Percentiles rank a stretch among this genome's conserved stretches.
These are phyloP conservation scores for Caenorhabditis sinica DNA, from an alignment of 2,888 invertebrate genomes.

Conservation along the genomic window DNA sequence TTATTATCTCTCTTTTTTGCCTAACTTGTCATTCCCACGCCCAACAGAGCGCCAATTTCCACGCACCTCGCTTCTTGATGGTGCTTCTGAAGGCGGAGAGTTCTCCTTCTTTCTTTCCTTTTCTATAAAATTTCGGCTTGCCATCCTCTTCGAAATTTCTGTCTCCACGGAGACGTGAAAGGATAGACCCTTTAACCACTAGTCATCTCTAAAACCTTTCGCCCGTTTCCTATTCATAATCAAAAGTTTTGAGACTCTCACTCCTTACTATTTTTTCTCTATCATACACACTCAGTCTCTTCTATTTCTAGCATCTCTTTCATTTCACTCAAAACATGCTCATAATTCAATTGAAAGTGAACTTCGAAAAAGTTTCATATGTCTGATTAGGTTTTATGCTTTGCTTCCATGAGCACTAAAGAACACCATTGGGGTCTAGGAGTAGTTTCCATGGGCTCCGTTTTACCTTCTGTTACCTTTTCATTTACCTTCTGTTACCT, in stretches of 20 bases:
- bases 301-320: not conserved
- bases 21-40: conserved; percentile 25
- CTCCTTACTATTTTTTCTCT: conserved; percentile 10
- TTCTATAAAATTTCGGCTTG: not conserved
- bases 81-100: conserved; percentile 1
- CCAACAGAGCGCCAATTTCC: not conserved
- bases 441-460: too few species aligned
- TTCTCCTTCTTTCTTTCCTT: not conserved
- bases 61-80: too few species aligned
- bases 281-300: not conserved
- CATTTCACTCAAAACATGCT: not conserved
- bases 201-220: not conserved
- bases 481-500: not conserved
- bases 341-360: not conserved
- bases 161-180: conserved; percentile 17
- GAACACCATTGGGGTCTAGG: not conserved
- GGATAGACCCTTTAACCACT: conserved; percentile 9
- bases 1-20: conserved; percentile 2
- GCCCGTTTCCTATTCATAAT: conserved; percentile 8
- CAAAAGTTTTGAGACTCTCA: conserved; percentile 12
- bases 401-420: not conserved
- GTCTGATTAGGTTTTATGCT: conserved; percentile 5
- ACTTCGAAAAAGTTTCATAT: not conserved
- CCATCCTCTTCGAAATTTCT: not conserved
- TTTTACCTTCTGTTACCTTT: too few species aligned